These are phyloP conservation scores for Drosophila leonis DNA, from an alignment of 2,888 invertebrate genomes.

Conservation along the genomic window DNA sequence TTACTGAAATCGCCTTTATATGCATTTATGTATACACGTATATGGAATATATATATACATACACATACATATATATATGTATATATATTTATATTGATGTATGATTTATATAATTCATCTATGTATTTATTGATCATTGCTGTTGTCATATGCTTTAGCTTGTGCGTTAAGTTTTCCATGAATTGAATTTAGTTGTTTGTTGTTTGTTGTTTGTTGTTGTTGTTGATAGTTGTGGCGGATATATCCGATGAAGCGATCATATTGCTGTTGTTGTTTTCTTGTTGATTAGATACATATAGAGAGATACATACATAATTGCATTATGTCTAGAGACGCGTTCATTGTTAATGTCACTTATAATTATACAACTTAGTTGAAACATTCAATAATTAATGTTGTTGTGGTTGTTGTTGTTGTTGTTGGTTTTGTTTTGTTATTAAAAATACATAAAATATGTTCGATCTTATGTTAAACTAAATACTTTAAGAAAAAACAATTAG, in stretches of 20 bases:
- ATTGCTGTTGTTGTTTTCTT: slow-evolving; percentile 13
- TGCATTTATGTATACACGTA: slow-evolving; percentile 28
- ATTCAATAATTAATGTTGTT: slow-evolving; percentile 70
- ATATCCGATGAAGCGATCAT: slow-evolving; percentile 38
- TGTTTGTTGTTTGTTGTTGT: slow-evolving; percentile 15
- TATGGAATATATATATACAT: slow-evolving; percentile 14
- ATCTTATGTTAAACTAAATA: slow-evolving; percentile 72
- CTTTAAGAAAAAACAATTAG: slow-evolving; percentile 70
- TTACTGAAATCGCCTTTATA: slow-evolving; percentile 53
- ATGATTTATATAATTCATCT: slow-evolving; percentile 27
- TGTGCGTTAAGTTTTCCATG: slow-evolving; percentile 54
- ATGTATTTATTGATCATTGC: slow-evolving; percentile 26
- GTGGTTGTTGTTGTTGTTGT: slow-evolving; percentile 24
- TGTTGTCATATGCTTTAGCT: slow-evolving; percentile 29
- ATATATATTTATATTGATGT: slow-evolving; percentile 24
- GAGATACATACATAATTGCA: slow-evolving; percentile 75
- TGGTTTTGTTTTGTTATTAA: too few relatives aligned
- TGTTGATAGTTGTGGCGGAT: slow-evolving; percentile 47
- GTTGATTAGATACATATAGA: slow-evolving; percentile 53
- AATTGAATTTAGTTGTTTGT: slow-evolving; percentile 15
- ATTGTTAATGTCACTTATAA: slow-evolving; percentile 71
- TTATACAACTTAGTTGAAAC: slow-evolving; percentile 82
- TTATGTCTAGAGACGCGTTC: slow-evolving; percentile 62
- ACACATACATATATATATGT: slow-evolving; percentile 19
- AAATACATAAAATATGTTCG: slow-evolving; percentile 77